Percentiles rank a stretch among this genome's conserved stretches.
Evolutionary conservation across 2,113 vertebrate genomes (phyloP).

Genomic region (Manacus vitellinus): DNA sequence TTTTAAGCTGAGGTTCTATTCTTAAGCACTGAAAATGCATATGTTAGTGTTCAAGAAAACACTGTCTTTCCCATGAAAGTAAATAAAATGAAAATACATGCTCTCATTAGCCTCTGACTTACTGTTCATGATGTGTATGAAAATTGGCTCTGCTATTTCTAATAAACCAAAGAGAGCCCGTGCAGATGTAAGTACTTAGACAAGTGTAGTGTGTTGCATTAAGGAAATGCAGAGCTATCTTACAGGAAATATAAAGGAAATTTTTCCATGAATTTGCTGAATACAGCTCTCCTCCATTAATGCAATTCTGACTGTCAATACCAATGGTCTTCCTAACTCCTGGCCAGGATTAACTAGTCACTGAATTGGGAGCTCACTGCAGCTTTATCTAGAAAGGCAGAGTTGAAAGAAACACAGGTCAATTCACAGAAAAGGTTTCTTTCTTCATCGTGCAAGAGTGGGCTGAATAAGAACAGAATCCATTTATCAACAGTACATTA

Average conservation of each 20-base stretch:
- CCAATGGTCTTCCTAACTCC: conserved; percentile 20
- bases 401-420: background rate
- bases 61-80: background rate
- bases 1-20: background rate
- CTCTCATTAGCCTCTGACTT: conserved; percentile 38
- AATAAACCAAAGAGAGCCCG: background rate
- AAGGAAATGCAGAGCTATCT: background rate
- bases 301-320: background rate
- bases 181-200: conserved; percentile 36
- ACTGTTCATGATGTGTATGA: background rate
- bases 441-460: conserved; percentile 7
- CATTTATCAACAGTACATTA: conserved; percentile 61
- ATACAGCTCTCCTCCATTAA: background rate
- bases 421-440: conserved; percentile 30
- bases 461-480: conserved; percentile 48
- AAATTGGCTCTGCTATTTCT: conserved; percentile 23
- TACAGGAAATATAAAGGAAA: background rate
- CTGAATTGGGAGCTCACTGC: background rate
- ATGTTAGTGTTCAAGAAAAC: conserved; percentile 7
- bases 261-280: background rate
- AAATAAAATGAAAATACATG: background rate
- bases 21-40: background rate
- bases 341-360: conserved; percentile 29
- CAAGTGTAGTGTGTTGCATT: background rate
- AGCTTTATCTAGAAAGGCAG: background rate